These are phyloP conservation scores for Dipodomys merriami DNA, from an alignment of 2,113 vertebrate species.

Conservation along the genomic window DNA sequence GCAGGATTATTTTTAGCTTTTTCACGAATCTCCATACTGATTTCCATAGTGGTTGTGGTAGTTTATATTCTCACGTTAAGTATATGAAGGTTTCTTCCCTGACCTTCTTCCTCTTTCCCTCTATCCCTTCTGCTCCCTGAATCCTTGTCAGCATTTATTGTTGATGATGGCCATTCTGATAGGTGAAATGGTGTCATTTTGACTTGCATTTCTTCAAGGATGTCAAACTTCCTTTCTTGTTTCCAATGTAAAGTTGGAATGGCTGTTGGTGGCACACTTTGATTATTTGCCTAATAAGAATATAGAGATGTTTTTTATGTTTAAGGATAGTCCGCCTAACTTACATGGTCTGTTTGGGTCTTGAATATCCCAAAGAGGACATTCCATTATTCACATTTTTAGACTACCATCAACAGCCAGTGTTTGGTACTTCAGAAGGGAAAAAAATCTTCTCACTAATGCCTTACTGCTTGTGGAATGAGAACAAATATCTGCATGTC, in stretches of 20 bases:
- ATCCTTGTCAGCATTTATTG: too few species aligned
- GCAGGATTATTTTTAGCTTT: too few species aligned
- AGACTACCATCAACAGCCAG: neutral
- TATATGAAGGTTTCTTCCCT: too few species aligned
- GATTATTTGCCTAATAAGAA: neutral
- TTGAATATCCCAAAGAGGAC: neutral
- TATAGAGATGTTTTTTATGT: neutral
- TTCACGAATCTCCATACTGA: too few species aligned
- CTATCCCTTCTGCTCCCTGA: too few species aligned
- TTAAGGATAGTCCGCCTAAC: neutral
- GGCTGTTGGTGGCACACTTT: neutral
- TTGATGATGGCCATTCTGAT: too few species aligned
- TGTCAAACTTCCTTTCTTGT: neutral
- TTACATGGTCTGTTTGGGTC: neutral
- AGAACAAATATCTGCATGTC: neutral
- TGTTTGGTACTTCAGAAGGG: neutral
- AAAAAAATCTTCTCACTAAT: neutral
- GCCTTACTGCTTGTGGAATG: neutral
- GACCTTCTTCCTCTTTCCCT: too few species aligned
- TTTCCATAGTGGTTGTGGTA: too few species aligned
- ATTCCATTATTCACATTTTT: neutral
- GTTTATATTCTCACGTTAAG: too few species aligned
- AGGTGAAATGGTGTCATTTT: too few species aligned
- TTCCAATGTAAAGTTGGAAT: neutral
- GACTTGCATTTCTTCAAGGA: neutral